These are phyloP conservation scores for Prietella phreatophila DNA, from an alignment of 2,113 vertebrate genomes.

Conservation along the genomic window DNA sequence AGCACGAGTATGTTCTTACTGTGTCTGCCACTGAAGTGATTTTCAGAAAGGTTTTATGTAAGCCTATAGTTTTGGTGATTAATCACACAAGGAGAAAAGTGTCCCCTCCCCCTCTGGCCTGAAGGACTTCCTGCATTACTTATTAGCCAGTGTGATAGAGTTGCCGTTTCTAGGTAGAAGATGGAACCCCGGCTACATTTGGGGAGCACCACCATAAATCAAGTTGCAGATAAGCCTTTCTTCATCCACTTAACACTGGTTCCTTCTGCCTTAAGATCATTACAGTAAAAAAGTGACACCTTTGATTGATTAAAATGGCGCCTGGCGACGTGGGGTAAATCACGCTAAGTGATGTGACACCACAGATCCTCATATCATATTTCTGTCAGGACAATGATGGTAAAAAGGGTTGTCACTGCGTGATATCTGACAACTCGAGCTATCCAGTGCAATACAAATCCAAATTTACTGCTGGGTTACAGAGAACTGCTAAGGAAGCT, in stretches of 20 bases:
- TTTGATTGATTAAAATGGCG: constrained; percentile 98
- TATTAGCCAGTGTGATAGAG: constrained; percentile 80
- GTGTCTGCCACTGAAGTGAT: not conserved
- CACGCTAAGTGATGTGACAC: constrained; percentile 95
- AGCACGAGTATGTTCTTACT: not conserved
- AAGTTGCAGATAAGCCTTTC: constrained; percentile 79
- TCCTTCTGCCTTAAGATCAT: constrained; percentile 87
- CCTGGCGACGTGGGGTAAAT: constrained; percentile 89
- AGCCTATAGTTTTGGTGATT: not conserved
- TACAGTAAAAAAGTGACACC: constrained; percentile 85
- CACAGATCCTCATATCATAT: constrained; percentile 95
- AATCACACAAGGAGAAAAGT: constrained; percentile 34
- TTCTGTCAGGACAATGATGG: constrained; percentile 95
- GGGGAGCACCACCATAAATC: constrained; percentile 80
- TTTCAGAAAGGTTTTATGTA: not conserved
- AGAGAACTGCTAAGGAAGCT: constrained; percentile 85
- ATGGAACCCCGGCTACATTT: constrained; percentile 72
- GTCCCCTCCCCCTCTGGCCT: constrained; percentile 46
- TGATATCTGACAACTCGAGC: constrained; percentile 90
- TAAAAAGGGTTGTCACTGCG: constrained; percentile 90
- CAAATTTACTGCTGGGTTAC: constrained; percentile 93
- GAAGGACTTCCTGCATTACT: constrained; percentile 65
- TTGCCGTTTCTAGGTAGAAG: constrained; percentile 68
- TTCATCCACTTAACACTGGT: constrained; percentile 86
- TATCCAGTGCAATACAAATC: constrained; percentile 72